Evolutionary conservation across 2,113 vertebrate genomes (phyloP).

Genomic region (Cyanoramphus novaezelandiae): DNA sequence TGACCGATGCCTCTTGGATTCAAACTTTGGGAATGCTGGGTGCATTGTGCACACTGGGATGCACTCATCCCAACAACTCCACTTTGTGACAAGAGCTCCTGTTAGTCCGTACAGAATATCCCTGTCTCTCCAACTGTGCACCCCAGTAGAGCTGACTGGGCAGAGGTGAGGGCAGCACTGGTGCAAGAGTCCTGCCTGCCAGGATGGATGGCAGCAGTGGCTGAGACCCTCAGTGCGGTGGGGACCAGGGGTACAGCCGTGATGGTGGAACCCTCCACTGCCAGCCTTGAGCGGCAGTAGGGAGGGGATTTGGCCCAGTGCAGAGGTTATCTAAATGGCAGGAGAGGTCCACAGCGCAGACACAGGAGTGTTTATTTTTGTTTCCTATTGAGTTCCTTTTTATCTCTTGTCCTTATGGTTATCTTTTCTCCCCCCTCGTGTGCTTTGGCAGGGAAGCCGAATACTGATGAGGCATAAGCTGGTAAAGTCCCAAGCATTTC

Average conservation of each 20-base stretch:
- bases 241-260: background rate
- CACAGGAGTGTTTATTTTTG: background rate
- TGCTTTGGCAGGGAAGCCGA: slow-evolving; percentile 5
- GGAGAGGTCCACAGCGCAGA: background rate
- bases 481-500: background rate
- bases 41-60: fast-evolving
- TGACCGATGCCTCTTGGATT: fast-evolving
- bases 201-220: background rate
- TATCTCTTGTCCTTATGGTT: slow-evolving; percentile 22
- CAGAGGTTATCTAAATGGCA: background rate
- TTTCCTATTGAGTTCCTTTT: background rate
- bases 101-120: fast-evolving
- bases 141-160: background rate
- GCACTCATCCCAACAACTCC: fast-evolving
- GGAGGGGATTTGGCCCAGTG: background rate
- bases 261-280: fast-evolving
- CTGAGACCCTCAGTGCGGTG: no score
- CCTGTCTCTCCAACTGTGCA: fast-evolving
- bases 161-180: background rate
- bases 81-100: fast-evolving
- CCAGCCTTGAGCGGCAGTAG: background rate
- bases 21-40: fast-evolving
- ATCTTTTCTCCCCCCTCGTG: background rate
- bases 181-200: background rate
- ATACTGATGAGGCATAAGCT: background rate